Conservation (phyloP, 2,797 vertebrate species). For the Periparus ater region DNA sequence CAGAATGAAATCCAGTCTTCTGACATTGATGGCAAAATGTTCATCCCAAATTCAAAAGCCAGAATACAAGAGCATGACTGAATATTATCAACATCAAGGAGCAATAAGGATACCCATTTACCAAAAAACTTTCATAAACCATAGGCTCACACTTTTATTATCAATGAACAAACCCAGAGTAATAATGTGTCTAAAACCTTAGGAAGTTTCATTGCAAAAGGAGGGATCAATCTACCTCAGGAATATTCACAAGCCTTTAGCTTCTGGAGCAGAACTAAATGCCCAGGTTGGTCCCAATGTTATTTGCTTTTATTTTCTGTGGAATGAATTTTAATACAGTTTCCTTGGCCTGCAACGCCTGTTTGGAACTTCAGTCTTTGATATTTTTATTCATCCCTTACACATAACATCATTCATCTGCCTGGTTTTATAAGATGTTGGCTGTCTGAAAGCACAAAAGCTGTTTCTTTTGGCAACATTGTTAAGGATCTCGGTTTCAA, state of each 20-base stretch:
- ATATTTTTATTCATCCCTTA: conserved; percentile 54
- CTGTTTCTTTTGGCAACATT: conserved; percentile 50
- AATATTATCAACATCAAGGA: neutral
- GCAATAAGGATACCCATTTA: neutral
- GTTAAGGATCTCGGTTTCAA: conserved; percentile 40
- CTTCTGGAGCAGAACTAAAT: neutral
- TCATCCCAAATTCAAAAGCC: neutral
- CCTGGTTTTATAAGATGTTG: conserved; percentile 55
- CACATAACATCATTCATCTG: conserved; percentile 51
- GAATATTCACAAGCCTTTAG: neutral
- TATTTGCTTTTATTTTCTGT: conserved; percentile 38
- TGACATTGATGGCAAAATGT: neutral
- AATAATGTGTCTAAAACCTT: neutral
- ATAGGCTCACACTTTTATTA: neutral
- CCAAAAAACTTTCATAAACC: neutral
- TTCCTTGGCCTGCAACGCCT: neutral
- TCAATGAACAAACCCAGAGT: neutral
- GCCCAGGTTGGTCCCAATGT: neutral
- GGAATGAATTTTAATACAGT: conserved; percentile 17
- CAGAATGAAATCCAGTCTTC: neutral
- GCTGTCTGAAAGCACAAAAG: conserved; percentile 54
- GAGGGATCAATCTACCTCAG: neutral
- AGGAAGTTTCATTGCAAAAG: neutral
- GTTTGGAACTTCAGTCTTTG: conserved; percentile 39
- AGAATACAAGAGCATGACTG: neutral